Conservation (phyloP, 92 coral and sea anemone genomes). For the Zoanthus gigantus region DNA sequence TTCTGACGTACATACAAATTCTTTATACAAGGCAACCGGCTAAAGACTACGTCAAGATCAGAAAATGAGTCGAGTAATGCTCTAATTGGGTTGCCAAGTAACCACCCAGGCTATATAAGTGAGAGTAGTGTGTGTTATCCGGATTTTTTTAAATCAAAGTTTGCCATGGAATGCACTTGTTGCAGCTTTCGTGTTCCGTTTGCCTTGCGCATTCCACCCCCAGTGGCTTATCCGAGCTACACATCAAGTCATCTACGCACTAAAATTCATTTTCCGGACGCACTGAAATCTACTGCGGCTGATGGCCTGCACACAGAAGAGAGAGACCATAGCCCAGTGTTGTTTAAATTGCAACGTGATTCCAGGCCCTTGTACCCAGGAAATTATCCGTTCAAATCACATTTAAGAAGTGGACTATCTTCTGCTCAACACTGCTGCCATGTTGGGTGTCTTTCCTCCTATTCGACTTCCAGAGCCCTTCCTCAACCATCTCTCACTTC, state of each 20-base stretch:
- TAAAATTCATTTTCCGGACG: slow-evolving; percentile 36
- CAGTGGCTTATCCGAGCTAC: slow-evolving; percentile 24
- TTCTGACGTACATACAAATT: background rate
- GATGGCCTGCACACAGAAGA: background rate
- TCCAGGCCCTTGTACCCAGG: slow-evolving; percentile 23
- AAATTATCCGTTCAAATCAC: slow-evolving; percentile 5
- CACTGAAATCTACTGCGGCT: background rate
- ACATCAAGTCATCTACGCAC: slow-evolving; percentile 38
- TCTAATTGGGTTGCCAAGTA: slow-evolving; percentile 2
- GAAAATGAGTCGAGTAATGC: background rate
- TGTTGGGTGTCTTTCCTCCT: background rate
- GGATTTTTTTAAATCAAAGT: background rate
- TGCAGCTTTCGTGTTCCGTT: slow-evolving; percentile 21
- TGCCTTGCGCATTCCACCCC: slow-evolving; percentile 13
- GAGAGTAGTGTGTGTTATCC: background rate
- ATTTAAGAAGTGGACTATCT: slow-evolving; percentile 5
- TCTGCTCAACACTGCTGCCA: background rate
- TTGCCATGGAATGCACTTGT: slow-evolving; percentile 34
- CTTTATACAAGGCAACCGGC: background rate
- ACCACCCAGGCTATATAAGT: background rate
- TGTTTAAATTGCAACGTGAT: background rate
- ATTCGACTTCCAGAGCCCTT: slow-evolving; percentile 6
- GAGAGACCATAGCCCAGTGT: background rate
- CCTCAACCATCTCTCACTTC: slow-evolving; percentile 1
- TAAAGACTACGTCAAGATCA: background rate